These are phyloP conservation scores for Desmophyllum pertusum DNA, from an alignment of 92 coral and sea anemone species.

Conservation along the genomic window DNA sequence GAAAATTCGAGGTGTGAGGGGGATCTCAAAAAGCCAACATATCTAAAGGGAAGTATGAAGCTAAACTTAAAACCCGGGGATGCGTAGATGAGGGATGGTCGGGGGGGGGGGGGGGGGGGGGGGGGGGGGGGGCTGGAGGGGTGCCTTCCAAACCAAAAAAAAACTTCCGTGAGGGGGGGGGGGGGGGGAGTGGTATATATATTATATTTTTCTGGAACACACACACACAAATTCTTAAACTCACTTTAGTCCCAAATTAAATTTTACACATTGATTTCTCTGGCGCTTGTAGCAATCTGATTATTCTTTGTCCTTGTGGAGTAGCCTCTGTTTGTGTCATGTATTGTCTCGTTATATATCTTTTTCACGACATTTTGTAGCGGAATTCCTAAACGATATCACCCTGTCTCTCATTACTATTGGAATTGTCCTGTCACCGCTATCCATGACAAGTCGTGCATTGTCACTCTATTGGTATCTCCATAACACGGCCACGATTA, in stretches of 20 bases:
- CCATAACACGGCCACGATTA: conserved; percentile 57
- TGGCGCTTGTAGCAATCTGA: not conserved
- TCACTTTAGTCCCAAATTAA: not conserved
- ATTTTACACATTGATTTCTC: not conserved
- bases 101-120: no score
- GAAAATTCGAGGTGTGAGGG: no score
- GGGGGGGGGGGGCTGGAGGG: no score
- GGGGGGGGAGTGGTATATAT: no score
- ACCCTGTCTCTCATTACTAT: conserved; percentile 24
- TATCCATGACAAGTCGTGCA: conserved; percentile 31
- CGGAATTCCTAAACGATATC: conserved; percentile 12
- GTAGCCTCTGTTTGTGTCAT: conserved; percentile 4
- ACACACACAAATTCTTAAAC: no score
- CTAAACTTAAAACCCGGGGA: no score
- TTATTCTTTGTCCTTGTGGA: not conserved
- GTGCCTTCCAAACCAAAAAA: no score
- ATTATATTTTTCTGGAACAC: no score
- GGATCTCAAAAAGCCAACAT: no score
- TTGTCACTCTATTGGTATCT: conserved; percentile 75
- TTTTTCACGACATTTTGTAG: conserved; percentile 2
- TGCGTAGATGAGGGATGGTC: no score
- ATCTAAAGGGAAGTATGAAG: no score
- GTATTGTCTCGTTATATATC: conserved; percentile 8
- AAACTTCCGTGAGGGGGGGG: no score
- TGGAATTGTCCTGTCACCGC: conserved; percentile 25